Evolutionary conservation across 2,797 vertebrate species (phyloP), one percentile per base, ranked within the genome.

Genomic region (Geotrypetes seraphini): DNA sequence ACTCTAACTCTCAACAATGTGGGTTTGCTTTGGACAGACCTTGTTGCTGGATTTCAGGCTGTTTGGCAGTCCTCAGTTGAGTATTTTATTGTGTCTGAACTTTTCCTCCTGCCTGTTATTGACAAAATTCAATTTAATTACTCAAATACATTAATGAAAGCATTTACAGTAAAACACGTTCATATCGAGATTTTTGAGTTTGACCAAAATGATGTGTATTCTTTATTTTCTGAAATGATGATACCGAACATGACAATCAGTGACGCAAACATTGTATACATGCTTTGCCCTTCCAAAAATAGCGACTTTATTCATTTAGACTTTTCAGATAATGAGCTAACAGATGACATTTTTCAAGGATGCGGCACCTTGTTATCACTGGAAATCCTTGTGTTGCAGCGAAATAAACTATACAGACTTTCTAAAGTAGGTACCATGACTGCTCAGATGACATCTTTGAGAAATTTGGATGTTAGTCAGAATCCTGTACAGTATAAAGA

Each of bases 291-390:
- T 16, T 16, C 21, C 1, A 22, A 7, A 3, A 53, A 30, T 12
- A 96, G 87, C 47, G 39, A 22, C 7, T 78, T 89, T 28, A 44
- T 23, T 3, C 57, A 74, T 24, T 50, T 97, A 36, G 77, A 84
- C 49, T 84, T 95, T 28, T 81, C 85, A 3, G 47, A 48, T 36
- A 91, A 91, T 25, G 59, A 80, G 10, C 4, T 97, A 8, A 84
- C 87, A 0, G 88, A 95, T 5, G 32, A 68, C 4, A 36, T 93
- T 42, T 96, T 97, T 50, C 36, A 69, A 16, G 66, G 79, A 7
- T 97, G 90, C 42, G 10, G 40, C 19, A 87, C 58, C 1, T 57
- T 96, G 11, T 7, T 1, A 18, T 48, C 52, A 2, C 12, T 94
- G 24, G 63, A 66, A 22, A 69, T 31, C 3, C 43, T 97, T 43